Evolutionary conservation across 2,888 invertebrate species (phyloP).

Genomic region (Sphaerophoria taeniata): DNA sequence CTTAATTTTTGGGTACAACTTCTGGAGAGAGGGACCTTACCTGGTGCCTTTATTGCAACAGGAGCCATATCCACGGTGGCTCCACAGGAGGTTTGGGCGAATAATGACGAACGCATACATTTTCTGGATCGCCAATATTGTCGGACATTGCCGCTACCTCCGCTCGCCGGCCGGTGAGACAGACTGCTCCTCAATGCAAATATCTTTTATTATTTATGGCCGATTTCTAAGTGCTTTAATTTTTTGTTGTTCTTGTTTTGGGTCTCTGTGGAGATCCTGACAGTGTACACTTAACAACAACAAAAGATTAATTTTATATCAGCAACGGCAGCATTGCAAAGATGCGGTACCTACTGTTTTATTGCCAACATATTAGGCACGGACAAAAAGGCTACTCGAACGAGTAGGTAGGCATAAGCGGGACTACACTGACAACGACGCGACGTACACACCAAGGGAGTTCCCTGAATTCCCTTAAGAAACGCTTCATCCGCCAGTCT

Average conservation of each 20-base stretch:
- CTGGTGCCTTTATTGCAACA: constrained; percentile 29
- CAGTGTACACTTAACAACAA: constrained; percentile 35
- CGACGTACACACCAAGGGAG: constrained; percentile 76
- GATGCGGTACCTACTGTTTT: constrained; percentile 77
- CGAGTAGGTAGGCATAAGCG: constrained; percentile 51
- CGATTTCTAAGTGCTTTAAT: constrained; percentile 66
- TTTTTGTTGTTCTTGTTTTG: constrained; percentile 5
- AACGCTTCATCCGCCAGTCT: constrained; percentile 51
- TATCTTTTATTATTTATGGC: constrained; percentile 77
- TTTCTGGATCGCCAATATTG: constrained; percentile 62
- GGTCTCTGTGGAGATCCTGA: constrained; percentile 29
- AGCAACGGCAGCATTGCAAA: constrained; percentile 68
- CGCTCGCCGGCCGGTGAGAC: background rate
- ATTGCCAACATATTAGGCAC: constrained; percentile 79
- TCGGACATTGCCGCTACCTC: constrained; percentile 13
- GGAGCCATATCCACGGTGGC: constrained; percentile 57
- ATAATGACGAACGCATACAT: constrained; percentile 62
- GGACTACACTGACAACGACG: constrained; percentile 18
- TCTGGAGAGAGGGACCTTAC: background rate
- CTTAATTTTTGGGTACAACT: constrained; percentile 16
- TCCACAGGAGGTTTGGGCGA: constrained; percentile 39
- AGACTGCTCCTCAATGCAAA: constrained; percentile 75
- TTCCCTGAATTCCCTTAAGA: constrained; percentile 74
- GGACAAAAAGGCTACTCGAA: constrained; percentile 75
- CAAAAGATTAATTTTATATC: constrained; percentile 73